These are phyloP conservation scores for Casuarius casuarius DNA, from an alignment of 2,113 vertebrate genomes.

Conservation along the genomic window DNA sequence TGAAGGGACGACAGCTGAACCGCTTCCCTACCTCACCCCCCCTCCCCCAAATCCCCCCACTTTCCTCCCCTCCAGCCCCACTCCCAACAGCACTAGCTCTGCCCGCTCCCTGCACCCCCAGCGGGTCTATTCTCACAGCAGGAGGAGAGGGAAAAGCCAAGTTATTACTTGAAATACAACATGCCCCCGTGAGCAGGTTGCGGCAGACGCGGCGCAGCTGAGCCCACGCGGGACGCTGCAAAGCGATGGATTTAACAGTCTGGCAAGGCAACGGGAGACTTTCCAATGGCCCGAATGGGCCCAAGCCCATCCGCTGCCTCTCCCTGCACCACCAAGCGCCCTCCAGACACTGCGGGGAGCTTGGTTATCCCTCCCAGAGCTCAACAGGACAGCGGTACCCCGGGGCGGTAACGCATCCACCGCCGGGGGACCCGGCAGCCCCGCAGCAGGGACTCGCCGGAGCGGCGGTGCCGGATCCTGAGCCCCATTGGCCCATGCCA, in stretches of 20 bases:
- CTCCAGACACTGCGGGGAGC: background rate
- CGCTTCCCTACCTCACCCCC: background rate
- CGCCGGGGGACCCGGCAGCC: background rate
- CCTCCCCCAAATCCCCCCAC: background rate
- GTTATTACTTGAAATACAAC: background rate
- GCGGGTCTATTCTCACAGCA: background rate
- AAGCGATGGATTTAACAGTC: background rate
- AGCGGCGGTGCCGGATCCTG: too few relatives aligned
- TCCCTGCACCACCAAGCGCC: background rate
- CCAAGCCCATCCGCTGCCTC: background rate
- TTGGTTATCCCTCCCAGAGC: background rate
- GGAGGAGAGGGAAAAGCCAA: background rate
- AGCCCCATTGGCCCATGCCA: too few relatives aligned
- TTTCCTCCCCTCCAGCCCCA: background rate
- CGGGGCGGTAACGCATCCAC: too few relatives aligned
- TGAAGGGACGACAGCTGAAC: background rate
- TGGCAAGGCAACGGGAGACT: background rate
- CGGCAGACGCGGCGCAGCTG: background rate
- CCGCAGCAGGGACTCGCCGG: too few relatives aligned
- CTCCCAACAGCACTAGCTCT: background rate
- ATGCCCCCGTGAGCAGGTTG: background rate
- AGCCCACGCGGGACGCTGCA: background rate
- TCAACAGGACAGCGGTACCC: background rate
- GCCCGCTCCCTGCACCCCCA: background rate
- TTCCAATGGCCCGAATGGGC: background rate